phyloP scores from a whole-genome alignment of 1,140 invertebrate genomes.

The Aphis craccivora region DNA sequence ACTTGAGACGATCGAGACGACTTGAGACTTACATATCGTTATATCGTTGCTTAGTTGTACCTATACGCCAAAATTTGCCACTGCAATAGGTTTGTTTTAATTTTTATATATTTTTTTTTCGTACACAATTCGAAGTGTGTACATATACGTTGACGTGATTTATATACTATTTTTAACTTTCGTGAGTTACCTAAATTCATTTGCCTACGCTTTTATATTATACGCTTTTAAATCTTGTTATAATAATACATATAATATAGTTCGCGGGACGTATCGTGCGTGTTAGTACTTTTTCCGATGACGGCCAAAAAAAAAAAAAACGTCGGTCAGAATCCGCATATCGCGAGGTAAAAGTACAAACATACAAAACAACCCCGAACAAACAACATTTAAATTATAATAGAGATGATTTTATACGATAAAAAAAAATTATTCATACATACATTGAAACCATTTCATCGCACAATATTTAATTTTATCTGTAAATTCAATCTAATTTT shows the following conservation, averaged over 20 bases:
- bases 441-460: not conserved
- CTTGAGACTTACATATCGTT: not conserved
- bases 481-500: not conserved
- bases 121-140: not conserved
- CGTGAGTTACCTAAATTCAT: not conserved
- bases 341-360: not conserved
- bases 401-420: not conserved
- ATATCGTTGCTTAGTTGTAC: not conserved
- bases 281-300: not conserved
- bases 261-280: not conserved
- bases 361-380: not conserved
- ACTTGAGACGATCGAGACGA: not conserved
- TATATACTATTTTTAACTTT: not conserved
- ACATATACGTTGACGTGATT: conserved; percentile 1
- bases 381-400: not conserved
- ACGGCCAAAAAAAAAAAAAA: not conserved
- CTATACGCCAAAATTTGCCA: not conserved
- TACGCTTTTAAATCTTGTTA: not conserved
- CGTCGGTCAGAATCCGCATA: not conserved
- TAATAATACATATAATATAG: not conserved
- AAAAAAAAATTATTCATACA: not conserved
- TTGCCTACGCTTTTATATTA: not conserved
- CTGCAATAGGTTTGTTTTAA: not conserved
- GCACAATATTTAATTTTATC: not conserved
- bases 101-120: not conserved